These are phyloP conservation scores for Enteromius afrohamiltoni DNA, from an alignment of 2,797 vertebrate species.

Conservation along the genomic window DNA sequence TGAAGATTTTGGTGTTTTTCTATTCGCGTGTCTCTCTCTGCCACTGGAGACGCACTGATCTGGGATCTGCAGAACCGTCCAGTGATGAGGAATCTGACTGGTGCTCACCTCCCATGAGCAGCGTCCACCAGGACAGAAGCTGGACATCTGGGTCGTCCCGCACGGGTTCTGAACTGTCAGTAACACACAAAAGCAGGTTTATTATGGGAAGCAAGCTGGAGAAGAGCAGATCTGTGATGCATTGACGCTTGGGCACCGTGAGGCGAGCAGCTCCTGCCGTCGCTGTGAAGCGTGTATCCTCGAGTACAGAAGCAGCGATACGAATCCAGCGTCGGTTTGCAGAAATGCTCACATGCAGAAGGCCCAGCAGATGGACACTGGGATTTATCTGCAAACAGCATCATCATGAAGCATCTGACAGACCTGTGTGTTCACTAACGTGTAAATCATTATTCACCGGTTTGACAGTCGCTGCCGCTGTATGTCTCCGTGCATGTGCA, in stretches of 20 bases:
- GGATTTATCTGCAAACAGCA: slow-evolving; percentile 71
- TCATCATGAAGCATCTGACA: neutral
- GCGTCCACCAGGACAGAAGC: slow-evolving; percentile 64
- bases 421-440: neutral
- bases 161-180: slow-evolving; percentile 67
- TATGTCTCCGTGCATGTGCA: slow-evolving; percentile 79
- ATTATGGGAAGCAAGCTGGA: neutral
- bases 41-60: neutral
- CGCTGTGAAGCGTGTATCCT: slow-evolving; percentile 81
- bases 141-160: slow-evolving; percentile 60
- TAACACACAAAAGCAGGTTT: neutral
- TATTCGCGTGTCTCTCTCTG: too few relatives aligned
- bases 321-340: slow-evolving; percentile 66
- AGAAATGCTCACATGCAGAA: slow-evolving; percentile 86
- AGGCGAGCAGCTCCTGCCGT: slow-evolving; percentile 79
- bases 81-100: too few relatives aligned
- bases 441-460: slow-evolving; percentile 60
- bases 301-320: slow-evolving; percentile 83
- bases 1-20: neutral
- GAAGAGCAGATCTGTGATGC: neutral
- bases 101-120: slow-evolving; percentile 91
- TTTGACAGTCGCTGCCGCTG: slow-evolving; percentile 79
- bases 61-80: neutral
- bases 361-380: slow-evolving; percentile 77
- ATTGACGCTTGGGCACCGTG: slow-evolving; percentile 69